phyloP scores from a whole-genome alignment of 2,113 vertebrate genomes.

The Neotragus moschatus region DNA sequence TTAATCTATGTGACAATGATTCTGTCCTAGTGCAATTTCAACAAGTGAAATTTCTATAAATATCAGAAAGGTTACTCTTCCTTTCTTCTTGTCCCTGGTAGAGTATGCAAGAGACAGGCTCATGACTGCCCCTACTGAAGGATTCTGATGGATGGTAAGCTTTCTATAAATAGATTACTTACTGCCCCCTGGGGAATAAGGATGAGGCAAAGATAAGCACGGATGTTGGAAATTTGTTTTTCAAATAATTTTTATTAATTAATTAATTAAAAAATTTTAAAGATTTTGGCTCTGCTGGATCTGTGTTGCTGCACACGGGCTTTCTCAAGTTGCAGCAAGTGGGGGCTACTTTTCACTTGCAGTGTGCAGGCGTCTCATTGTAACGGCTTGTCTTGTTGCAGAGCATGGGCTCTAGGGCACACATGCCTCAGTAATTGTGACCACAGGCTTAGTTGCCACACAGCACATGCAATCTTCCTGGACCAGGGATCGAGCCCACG shows the following conservation, averaged over 20 bases:
- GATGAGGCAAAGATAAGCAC: not conserved
- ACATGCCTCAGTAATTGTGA: not conserved
- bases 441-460: not conserved
- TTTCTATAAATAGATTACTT: not conserved
- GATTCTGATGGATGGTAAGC: not conserved
- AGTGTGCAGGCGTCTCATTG: not conserved
- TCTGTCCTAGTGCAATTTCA: not conserved
- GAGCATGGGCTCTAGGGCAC: not conserved
- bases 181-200: not conserved
- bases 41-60: not conserved
- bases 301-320: not conserved
- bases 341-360: not conserved
- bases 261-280: not conserved
- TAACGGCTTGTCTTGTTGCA: not conserved
- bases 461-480: not conserved
- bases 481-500: not conserved
- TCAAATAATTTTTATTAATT: not conserved
- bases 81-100: not conserved
- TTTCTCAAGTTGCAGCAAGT: not conserved
- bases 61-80: not conserved
- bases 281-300: not conserved
- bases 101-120: not conserved
- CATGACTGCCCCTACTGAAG: not conserved
- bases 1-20: too few species aligned
- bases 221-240: not conserved